Evolutionary conservation across 2,113 vertebrate genomes (phyloP), one percentile per base, ranked within the genome.

Genomic region (Protobothrops mucrosquamatus): DNA sequence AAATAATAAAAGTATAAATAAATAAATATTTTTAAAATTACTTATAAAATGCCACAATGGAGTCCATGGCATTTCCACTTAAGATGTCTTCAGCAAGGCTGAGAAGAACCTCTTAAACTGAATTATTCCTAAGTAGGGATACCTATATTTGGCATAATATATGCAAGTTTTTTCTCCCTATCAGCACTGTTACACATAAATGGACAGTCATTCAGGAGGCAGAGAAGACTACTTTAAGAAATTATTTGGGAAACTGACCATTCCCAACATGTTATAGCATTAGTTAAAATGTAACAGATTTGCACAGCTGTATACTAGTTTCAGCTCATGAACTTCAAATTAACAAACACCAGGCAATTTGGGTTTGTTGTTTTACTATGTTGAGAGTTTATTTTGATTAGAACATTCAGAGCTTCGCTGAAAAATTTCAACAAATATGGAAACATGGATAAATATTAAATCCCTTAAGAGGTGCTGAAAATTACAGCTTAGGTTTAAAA

Each of bases 401-500:
- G 87, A 92, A 56, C 34, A 92, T 85, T 64, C 87, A 89, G 34
- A 91, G 88, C 91, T 34, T 89, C 14, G 87, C 91, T 18, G 74
- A 91, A 88, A 87, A 88, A 14, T 93, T 90, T 92, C 74, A 88
- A 20, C 54, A 93, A 57, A 86, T 48, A 74, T 54, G 57, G 93
- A 96, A 90, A 81, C 93, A 90, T 90, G 51, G 81, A 95, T 51
- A 93, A 64, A 95, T 20, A 61, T 87, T 69, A 0, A 34, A 94
- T 90, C 91, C 94, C 94, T 20, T 92, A 55, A 92, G 94, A 93
- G 94, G 2, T 6, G 85, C 23, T 39, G 20, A 89, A 96, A 95
- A 96, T 92, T 91, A 57, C 94, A 94, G 91, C 94, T 95, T 90
- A 87, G 93, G 92, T 56, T 48, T 90, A 95, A 93, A 90, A 89